Evolutionary conservation across 2,888 invertebrate species (phyloP).

Genomic region (Perizoma flavofasciatum): DNA sequence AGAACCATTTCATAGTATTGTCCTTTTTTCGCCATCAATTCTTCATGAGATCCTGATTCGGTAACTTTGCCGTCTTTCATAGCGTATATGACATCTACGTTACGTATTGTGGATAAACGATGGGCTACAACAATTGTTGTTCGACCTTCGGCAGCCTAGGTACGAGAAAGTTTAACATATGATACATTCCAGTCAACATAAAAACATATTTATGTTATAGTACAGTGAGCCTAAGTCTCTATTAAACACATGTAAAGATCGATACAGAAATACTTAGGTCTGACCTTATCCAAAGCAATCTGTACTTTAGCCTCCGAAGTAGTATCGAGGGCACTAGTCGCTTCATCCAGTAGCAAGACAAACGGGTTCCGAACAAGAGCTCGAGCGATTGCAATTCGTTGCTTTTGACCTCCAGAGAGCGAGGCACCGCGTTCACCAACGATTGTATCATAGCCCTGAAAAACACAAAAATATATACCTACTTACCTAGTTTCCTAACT

Average conservation of each 20-base stretch:
- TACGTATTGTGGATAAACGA: conserved; percentile 88
- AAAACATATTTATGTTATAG: too few relatives aligned
- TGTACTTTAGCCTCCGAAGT: conserved; percentile 82
- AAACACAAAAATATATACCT: conserved; percentile 7
- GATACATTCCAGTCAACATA: too few relatives aligned
- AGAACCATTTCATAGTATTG: conserved; percentile 86
- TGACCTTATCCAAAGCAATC: conserved; percentile 50
- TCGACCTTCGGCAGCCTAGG: conserved; percentile 86
- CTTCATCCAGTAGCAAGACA: conserved; percentile 85
- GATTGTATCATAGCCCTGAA: conserved; percentile 86
- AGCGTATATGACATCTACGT: conserved; percentile 81
- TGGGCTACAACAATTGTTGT: conserved; percentile 93
- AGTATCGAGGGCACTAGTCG: conserved; percentile 85
- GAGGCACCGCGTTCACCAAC: conserved; percentile 77
- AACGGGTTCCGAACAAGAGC: conserved; percentile 85
- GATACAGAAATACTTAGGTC: background rate
- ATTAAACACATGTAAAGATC: too few relatives aligned
- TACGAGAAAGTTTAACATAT: background rate
- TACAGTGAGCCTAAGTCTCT: too few relatives aligned
- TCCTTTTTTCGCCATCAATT: conserved; percentile 84
- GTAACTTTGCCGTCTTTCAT: conserved; percentile 84
- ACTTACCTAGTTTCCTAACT: too few relatives aligned
- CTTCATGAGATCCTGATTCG: conserved; percentile 86
- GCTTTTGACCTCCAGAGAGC: conserved; percentile 88
- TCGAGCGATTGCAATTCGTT: conserved; percentile 87